Evolutionary conservation across 2,113 vertebrate species (phyloP).

Genomic region (Myiopsitta monachus): DNA sequence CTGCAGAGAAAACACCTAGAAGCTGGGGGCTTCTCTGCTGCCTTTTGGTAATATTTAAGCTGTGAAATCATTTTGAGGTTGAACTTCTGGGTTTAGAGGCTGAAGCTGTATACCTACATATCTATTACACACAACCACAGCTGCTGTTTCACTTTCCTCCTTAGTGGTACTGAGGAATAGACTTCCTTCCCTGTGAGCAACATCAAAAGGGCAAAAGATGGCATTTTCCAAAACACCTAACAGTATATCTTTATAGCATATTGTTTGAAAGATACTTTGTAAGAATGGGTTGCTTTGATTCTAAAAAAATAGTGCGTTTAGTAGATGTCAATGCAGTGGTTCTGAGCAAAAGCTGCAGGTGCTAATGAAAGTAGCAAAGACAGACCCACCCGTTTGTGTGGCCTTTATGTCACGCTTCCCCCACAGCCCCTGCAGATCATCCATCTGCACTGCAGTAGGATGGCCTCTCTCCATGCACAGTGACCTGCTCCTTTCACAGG

Average conservation of each 20-base stretch:
- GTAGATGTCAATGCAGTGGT: background rate
- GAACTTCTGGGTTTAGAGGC: background rate
- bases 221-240: background rate
- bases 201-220: background rate
- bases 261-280: background rate
- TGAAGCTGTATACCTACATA: background rate
- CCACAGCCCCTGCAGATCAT: background rate
- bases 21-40: background rate
- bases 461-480: background rate
- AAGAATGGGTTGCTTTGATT: background rate
- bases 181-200: background rate
- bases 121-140: background rate
- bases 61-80: background rate
- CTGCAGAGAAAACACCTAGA: background rate
- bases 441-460: background rate
- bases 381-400: background rate
- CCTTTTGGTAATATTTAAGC: background rate
- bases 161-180: background rate
- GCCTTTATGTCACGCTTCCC: background rate
- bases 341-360: background rate
- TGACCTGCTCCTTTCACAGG: background rate
- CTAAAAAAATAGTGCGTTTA: background rate
- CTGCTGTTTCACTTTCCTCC: background rate
- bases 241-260: background rate
- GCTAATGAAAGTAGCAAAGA: background rate